A percentile compares a stretch with the other conserved stretches of the same genome.
Conservation (phyloP, 2,113 vertebrate genomes). For the Nothocercus julius region DNA sequence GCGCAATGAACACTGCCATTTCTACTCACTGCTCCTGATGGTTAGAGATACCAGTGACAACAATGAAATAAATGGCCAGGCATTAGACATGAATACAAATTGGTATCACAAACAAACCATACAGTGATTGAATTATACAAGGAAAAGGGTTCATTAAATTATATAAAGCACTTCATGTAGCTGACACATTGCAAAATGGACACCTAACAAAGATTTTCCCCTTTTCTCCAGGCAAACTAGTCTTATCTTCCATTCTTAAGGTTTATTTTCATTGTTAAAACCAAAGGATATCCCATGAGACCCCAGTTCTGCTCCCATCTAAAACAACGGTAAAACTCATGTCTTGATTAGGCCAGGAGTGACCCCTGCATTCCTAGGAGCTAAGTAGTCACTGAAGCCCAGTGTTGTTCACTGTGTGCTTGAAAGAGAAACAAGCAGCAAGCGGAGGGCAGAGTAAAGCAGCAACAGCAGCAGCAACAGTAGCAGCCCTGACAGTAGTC, state of each 20-base stretch:
- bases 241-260: background rate
- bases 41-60: background rate
- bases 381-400: background rate
- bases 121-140: background rate
- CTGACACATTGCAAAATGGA: background rate
- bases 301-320: background rate
- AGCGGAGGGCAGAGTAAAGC: background rate
- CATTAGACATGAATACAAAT: background rate
- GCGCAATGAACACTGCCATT: background rate
- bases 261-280: background rate
- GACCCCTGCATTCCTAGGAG: background rate
- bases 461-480: background rate
- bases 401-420: background rate
- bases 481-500: background rate
- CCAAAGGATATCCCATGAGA: background rate
- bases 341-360: background rate
- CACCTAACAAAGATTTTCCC: background rate
- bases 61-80: background rate
- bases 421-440: background rate
- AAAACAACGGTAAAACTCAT: background rate
- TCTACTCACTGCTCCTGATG: background rate
- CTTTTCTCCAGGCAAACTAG: background rate
- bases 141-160: background rate
- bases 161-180: background rate
- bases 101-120: background rate